Conservation (phyloP, 2,888 invertebrate species). For the Rapana venosa region DNA sequence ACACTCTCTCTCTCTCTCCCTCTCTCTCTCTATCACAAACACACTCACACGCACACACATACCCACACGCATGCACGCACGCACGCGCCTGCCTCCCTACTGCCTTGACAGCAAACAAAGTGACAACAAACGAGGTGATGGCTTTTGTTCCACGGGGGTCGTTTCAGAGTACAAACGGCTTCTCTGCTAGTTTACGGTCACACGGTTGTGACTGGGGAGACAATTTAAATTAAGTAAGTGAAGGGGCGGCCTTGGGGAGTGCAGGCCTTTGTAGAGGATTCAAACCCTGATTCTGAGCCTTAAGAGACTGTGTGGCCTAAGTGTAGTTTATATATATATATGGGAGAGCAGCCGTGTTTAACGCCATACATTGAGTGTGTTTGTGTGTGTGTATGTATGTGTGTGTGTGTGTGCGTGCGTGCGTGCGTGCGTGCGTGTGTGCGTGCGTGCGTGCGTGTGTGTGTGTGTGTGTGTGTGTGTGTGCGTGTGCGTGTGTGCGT, state of each 20-base stretch:
- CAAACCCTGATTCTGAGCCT: not conserved
- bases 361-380: not conserved
- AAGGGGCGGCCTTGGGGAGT: not conserved
- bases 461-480: constrained; percentile 21
- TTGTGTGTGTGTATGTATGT: not conserved
- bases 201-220: not conserved
- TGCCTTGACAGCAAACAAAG: not conserved
- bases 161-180: not conserved
- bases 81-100: not conserved
- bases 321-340: no score
- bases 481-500: not conserved
- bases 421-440: constrained; percentile 21
- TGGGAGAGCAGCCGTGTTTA: not conserved
- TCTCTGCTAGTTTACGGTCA: not conserved
- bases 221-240: constrained; percentile 7
- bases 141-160: not conserved
- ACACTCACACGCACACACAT: not conserved
- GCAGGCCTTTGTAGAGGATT: not conserved
- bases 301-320: no score
- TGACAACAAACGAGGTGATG: not conserved
- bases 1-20: not conserved
- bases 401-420: not conserved
- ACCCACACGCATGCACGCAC: constrained; percentile 24
- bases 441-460: constrained; percentile 1
- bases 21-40: not conserved